Base-by-base conservation (phyloP, 2,888 invertebrate species). In the Drosophila quinaria region DNA sequence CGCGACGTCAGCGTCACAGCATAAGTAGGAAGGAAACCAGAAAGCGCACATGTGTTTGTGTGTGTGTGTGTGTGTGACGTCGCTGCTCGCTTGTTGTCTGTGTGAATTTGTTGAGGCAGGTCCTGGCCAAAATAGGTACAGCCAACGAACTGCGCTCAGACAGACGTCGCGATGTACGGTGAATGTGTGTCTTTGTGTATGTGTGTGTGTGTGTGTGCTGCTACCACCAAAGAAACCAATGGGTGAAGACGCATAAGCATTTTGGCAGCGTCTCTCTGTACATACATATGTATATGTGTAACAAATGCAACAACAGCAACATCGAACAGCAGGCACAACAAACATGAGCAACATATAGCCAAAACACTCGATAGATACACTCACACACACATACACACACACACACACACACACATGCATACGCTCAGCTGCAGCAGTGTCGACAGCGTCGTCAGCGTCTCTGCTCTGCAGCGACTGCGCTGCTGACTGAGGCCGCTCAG, bases 121-220 rank as follows among this genome's bases (percentile, higher is more conserved):
- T 91, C 91, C 92, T 91, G 91, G 86, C 87, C 78, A 78, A 78
- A 88, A 90, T 92, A 91, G 91, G 91, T 91, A 91, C 91, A 91
- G 91, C 91, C 92, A 91, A 91, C 91, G 91, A 91, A 91, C 91
- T 89, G 86, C 70, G 74, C 84, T 70, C 89, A 87, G 89, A 86
- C 84, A 66, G 60, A 79, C 61, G 66, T 60, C 59, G 59, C 62
- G 33, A 25, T 47, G 51, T 37, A 2, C 8, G n/a, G n/a, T 55
- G 31, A 51, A 29, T 39, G 15, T 54, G 19, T 56, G 37, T 46
- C 41, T 51, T 59, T 47, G 51, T 63, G 51, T 68, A 54, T 61
- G 56, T 64, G 47, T 62, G 56, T 42, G 56, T 64, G 59, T 39
- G 59, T 29, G 42, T 50, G 55, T 31, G 51, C 46, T 61, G 69